Evolutionary conservation across 2,888 invertebrate genomes (phyloP), one percentile per base, ranked within the genome.

Genomic region (Aquatica leii): DNA sequence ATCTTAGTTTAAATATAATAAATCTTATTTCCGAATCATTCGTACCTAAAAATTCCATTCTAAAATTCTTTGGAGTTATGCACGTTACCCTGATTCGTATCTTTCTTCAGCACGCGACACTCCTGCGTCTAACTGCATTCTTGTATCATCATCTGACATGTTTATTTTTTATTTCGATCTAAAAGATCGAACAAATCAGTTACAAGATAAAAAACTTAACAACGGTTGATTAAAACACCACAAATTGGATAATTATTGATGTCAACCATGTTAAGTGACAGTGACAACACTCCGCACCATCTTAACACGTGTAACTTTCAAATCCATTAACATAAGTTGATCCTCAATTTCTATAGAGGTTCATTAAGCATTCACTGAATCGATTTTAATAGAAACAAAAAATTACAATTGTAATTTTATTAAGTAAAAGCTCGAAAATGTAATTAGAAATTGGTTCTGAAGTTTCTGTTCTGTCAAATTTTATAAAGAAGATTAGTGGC

Each of bases 81-180:
- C 24, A 60, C 60, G 21, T 46, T 55, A 60, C 60, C 60, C 35
- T 12, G 37, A 55, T 46, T 49, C 48, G 40, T 49, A 60, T 60
- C 57, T 58, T 24, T 43, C 50, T 59, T 56, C 37, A 54, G 72
- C 73, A 74, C 73, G 73, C 73, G 73, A 74, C 71, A 71, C 69
- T 58, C 69, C 69, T 71, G 72, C 59, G 71, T 73, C 73, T 69
- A 70, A 67, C 68, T 66, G 67, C 73, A 72, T 74, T 74, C 73
- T 69, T 64, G 66, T 71, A 70, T 71, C 73, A 66, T 71, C 72
- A 71, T 69, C 69, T 72, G 73, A 74, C 73, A 69, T 70, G 71
- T 72, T 72, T 69, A 70, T 70, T 73, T 72, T 72, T 56, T 59
- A 54, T 49, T 18, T 64, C 65, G 66, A 69, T 67, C 70, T 66